Evolutionary conservation across 1,140 invertebrate genomes (phyloP).

Genomic region (Melanaphis sacchari): DNA sequence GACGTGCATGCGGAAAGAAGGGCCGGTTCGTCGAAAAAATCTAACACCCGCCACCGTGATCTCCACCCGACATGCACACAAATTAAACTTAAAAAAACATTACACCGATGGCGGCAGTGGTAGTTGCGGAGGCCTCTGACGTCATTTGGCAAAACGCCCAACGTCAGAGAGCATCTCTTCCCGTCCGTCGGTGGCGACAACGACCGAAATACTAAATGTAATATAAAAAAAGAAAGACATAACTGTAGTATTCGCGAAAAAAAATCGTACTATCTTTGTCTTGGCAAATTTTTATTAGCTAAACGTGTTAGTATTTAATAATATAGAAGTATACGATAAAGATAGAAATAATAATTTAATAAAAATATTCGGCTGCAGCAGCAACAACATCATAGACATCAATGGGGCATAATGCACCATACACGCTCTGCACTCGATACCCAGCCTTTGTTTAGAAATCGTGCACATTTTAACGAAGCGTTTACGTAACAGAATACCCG

Average conservation of each 20-base stretch:
- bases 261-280: neutral
- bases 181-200: neutral
- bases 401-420: neutral
- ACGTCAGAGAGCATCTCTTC: neutral
- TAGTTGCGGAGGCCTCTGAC: slow-evolving; percentile 13
- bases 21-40: neutral
- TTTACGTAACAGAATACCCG: neutral
- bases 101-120: slow-evolving; percentile 11
- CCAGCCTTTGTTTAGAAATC: neutral
- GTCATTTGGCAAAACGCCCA: slow-evolving; percentile 51
- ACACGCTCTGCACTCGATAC: neutral
- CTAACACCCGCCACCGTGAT: slow-evolving; percentile 9
- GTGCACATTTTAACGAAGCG: neutral
- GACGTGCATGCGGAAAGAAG: neutral
- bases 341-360: neutral
- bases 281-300: neutral
- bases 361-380: neutral
- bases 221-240: neutral
- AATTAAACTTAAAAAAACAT: neutral
- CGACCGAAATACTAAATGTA: slow-evolving; percentile 33
- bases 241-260: neutral
- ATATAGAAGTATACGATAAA: neutral
- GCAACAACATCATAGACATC: neutral
- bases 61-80: neutral
- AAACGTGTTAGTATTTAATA: neutral